These are phyloP conservation scores for Liopterus haemorrhoidalis DNA, from an alignment of 2,888 invertebrate species.

Conservation along the genomic window DNA sequence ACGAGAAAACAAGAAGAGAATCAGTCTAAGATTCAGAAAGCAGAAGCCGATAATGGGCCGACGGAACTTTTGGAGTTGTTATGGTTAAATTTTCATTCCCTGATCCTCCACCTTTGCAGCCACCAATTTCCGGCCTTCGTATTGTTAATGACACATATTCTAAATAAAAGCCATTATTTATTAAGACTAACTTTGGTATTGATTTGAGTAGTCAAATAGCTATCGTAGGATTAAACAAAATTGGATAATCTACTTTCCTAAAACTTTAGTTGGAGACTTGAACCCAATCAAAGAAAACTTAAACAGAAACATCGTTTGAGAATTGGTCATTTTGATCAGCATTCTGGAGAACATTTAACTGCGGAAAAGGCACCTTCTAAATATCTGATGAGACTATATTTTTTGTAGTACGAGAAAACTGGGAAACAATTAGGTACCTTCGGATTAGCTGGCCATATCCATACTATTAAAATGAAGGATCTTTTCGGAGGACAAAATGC, in stretches of 20 bases:
- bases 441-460: conserved; percentile 93
- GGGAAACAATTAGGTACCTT: conserved; percentile 94
- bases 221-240: conserved; percentile 94
- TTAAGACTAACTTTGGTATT: conserved; percentile 89
- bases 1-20: conserved; percentile 92
- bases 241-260: conserved; percentile 96
- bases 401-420: conserved; percentile 72
- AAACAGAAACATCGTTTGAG: conserved; percentile 89
- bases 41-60: conserved; percentile 73
- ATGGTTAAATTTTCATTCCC: conserved; percentile 97
- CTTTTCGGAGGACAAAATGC: conserved; percentile 80
- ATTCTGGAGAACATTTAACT: conserved; percentile 96
- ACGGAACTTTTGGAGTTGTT: conserved; percentile 89
- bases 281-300: conserved; percentile 78
- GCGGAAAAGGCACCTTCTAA: conserved; percentile 94
- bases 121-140: conserved; percentile 92
- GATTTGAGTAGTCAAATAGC: conserved; percentile 84
- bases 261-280: conserved; percentile 86
- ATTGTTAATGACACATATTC: conserved; percentile 82
- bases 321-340: conserved; percentile 97
- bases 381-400: conserved; percentile 80
- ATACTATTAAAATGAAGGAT: conserved; percentile 95
- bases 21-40: conserved; percentile 69
- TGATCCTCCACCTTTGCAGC: conserved; percentile 91
- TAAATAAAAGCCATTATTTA: conserved; percentile 75